A percentile compares a stretch with the other conserved stretches of the same genome.
Conservation (phyloP, 2,797 vertebrate genomes). For the Podarcis siculus region DNA sequence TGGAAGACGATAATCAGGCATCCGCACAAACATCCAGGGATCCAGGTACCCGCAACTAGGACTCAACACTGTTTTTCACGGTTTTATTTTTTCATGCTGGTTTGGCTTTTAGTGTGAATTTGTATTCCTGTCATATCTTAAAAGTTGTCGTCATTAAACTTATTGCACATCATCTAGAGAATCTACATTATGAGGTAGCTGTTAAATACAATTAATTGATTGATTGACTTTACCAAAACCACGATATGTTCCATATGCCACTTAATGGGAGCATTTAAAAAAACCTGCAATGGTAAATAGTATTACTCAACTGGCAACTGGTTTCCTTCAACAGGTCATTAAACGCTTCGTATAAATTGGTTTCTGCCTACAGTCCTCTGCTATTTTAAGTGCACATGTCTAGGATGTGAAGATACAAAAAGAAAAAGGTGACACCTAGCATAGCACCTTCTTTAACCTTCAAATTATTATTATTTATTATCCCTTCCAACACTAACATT, state of each 20-base stretch:
- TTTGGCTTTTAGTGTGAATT: too few relatives aligned
- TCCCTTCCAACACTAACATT: constrained; percentile 70
- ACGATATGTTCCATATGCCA: rapidly evolving
- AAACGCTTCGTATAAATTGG: constrained; percentile 68
- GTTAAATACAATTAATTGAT: neutral
- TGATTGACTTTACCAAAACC: neutral
- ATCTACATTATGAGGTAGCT: neutral
- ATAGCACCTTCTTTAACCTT: constrained; percentile 62
- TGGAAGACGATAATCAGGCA: too few relatives aligned
- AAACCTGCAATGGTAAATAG: constrained; percentile 51
- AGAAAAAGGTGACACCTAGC: neutral
- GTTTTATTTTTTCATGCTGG: too few relatives aligned
- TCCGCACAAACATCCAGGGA: too few relatives aligned
- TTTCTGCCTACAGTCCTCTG: constrained; percentile 48
- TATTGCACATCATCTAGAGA: too few relatives aligned
- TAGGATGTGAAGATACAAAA: constrained; percentile 20
- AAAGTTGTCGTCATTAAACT: too few relatives aligned
- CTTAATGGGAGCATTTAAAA: constrained; percentile 64
- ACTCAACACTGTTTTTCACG: too few relatives aligned
- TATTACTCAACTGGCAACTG: constrained; percentile 63
- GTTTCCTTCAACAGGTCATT: constrained; percentile 69
- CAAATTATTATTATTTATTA: constrained; percentile 25
- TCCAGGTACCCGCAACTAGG: too few relatives aligned
- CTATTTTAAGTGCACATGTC: constrained; percentile 45
- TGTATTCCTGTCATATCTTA: too few relatives aligned